Evolutionary conservation across 1,140 invertebrate species (phyloP), one percentile per base, ranked within the genome.

Genomic region (Caenorhabditis tropicalis): DNA sequence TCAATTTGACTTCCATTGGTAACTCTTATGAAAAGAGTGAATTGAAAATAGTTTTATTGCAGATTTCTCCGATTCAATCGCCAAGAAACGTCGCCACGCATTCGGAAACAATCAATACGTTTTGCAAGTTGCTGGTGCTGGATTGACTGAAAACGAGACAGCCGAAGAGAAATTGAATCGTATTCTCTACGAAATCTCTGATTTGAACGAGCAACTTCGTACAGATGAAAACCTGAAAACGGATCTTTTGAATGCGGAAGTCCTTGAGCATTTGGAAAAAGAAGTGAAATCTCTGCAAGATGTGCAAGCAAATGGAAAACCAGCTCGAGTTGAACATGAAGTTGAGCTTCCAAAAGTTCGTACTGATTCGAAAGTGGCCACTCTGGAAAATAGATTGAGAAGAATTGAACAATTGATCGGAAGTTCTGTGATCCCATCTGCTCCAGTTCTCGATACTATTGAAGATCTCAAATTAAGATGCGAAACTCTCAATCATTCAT

Each of bases 31-130:
- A 24, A 43, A 21, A 49, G 29, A n/a, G 60, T 7, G 36, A 36
- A 15, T 36, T 33, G 5, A 56, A 10, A 33, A 19, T 81, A 12
- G 12, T 15, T 24, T 19, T 24, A 81, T 79, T 79, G n/a, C 36
- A 87, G 86, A 87, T 87, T 87, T 87, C 74, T 87, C 86, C 19
- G 86, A 87, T 74, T 84, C 80, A 19, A 81, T 87, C 31, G 82
- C 82, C 19, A 87, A 87, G 24, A 81, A 82, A 24, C 82, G 86
- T 15, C 60, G 83, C 6, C 36, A 85, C n/a, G 86, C 81, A 1
- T 87, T 88, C 43, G 86, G 86, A 24, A 82, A 74, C 31, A 70
- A 51, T 31, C 36, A 82, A 33, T 87, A 87, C 36, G 82, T 87
- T 3, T 58, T 87, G 31, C 86, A 87, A 81, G 53, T 87, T 19